Conservation (phyloP, 64 coral and sea anemone genomes). For the Actinia tenebrosa region DNA sequence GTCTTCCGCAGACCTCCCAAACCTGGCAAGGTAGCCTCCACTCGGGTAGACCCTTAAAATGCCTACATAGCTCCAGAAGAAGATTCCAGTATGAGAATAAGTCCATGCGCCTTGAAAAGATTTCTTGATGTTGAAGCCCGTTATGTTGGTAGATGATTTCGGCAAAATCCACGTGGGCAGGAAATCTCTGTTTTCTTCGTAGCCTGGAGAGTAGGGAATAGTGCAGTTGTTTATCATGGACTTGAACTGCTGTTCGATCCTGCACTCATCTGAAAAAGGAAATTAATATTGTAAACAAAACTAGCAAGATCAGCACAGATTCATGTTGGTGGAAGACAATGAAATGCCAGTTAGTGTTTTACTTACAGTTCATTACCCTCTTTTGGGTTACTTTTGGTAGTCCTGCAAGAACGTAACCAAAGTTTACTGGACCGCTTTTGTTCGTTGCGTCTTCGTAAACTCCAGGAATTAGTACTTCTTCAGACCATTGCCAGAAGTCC, state of each 20-base stretch:
- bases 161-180: conserved; percentile 13
- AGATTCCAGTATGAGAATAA: not conserved
- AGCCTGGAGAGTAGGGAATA: not conserved
- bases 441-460: conserved; percentile 21
- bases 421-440: not conserved
- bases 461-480: conserved; percentile 7
- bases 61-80: not conserved
- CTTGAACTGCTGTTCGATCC: conserved; percentile 13
- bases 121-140: not conserved
- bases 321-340: too few relatives aligned
- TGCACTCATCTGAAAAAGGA: conserved; percentile 15
- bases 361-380: conserved; percentile 32
- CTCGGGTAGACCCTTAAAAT: not conserved
- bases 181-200: conserved; percentile 26
- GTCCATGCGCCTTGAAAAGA: not conserved
- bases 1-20: not conserved
- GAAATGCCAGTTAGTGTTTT: not conserved
- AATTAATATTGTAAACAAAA: not conserved
- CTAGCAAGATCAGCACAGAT: too few relatives aligned
- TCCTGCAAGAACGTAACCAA: not conserved
- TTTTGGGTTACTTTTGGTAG: conserved; percentile 22
- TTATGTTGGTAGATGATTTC: not conserved
- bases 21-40: conserved; percentile 30
- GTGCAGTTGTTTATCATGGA: conserved; percentile 15
- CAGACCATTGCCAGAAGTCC: conserved; percentile 28